Base-by-base conservation (phyloP, 2,888 invertebrate genomes). In the Nineta flava region DNA sequence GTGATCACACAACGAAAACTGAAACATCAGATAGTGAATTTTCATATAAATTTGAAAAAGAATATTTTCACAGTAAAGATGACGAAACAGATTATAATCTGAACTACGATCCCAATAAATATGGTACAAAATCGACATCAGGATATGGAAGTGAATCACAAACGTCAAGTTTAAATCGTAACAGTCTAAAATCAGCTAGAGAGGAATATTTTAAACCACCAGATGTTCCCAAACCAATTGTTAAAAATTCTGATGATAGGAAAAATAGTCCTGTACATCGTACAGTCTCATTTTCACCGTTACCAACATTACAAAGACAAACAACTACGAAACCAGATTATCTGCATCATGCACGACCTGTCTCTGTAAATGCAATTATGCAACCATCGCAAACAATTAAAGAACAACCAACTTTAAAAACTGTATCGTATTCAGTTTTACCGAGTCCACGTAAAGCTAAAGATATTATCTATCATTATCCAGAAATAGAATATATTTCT, bases 211-310 rank as follows among this genome's bases (percentile, higher is more conserved):
- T 13, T 38, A n/a, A n/a, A 38, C 6, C 38, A 13, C n/a, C n/a
- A 13, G 38, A 38, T 6, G 45, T 50, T 50, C 32, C 47, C 12
- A 45, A 51, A 32, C 38, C 43, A 21, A 46, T 46, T 15, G 31
- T 44, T 10, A 43, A 15, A 35, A 46, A 3, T 32, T 16, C 21
- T 26, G 47, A 50, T 31, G 44, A 31, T 44, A 21, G 19, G 13
- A 46, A 10, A 38, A 12, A 26, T 41, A 35, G 43, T 26, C 31
- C 31, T 6, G 26, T 40, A 43, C 26, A 40, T 16, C 43, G n/a
- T 12, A 48, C 48, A 26, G 42, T 48, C 19, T 48, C 48, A 6
- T 48, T 41, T 31, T 48, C 48, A 15, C 16, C 43, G 5, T 41
- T 48, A 15, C 42, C 43, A 10, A 31, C 44, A 26, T 13, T 26